Evolutionary conservation across 2,797 vertebrate genomes (phyloP), one percentile per base, ranked within the genome.

Genomic region (Pipistrellus pygmaeus): DNA sequence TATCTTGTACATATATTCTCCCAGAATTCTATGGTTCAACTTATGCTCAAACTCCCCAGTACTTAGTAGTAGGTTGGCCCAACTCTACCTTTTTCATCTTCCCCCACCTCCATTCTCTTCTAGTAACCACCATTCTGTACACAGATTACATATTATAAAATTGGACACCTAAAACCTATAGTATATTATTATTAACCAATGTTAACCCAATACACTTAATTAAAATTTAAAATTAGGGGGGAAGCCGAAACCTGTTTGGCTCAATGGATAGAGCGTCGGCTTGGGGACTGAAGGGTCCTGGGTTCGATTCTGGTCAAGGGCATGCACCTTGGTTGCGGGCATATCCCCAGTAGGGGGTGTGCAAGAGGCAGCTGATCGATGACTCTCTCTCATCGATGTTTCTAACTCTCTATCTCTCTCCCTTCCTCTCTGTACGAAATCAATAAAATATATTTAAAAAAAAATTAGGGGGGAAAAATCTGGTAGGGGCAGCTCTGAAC

Each of bases 1-100:
- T 71, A 44, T 41, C 90, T 93, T 96, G 84, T 87, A 91, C 2
- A 2, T 73, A 82, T 32, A 15, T 41, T 20, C n/a, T 83, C 8
- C 18, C 18, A 17, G 41, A 55, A 32, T 48, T 76, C 48, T 38
- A 3, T 73, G 41, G 15, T 41, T 88, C 30, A 68, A 25, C 60
- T 48, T 62, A 66, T 20, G 1, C 8, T 51, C 21, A 87, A 66
- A 90, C 30, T 48, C 3, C n/a, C 8, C 11, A 1, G 2, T 35
- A 53, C 46, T 87, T 35, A 25, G 14, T 62, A 55, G 7, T 44
- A 0, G 46, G 32, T 41, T 0, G 41, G 46, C 21, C 32, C 12
- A 9, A n/a, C 8, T 55, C 53, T 38, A 25, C 12, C 51, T 32
- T 77, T 46, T 18, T 53, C 51, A 25, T 78, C 51, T 38, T 35